Base-by-base conservation (phyloP, 2,113 vertebrate genomes). In the Catharus minimus region DNA sequence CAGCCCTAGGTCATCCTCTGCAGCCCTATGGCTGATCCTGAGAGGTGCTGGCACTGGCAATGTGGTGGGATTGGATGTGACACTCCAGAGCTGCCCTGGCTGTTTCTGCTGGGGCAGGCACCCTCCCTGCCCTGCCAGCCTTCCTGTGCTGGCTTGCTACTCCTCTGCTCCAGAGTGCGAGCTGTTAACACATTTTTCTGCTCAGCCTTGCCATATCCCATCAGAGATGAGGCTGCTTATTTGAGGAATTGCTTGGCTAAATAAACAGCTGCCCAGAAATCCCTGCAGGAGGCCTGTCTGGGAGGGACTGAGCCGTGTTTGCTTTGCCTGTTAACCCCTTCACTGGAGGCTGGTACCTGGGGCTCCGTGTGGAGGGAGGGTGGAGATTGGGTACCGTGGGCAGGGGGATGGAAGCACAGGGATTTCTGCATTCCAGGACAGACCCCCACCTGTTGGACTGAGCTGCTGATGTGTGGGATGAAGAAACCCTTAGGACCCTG, bases 161-260 rank as follows among this genome's bases (percentile, higher is more conserved):
- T 17, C 10, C 20, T 8, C 10, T 22, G 74, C 50, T 73, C 47
- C 22, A 2, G 16, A 27, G 41, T 15, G 41, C 21, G 50, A 91
- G 55, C 36, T 69, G 30, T 39, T 80, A 76, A 77, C 11, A 4
- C 1, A 2, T 73, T 85, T 76, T 82, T 55, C 64, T 69, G 38
- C 68, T 71, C 64, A 93, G 74, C 38, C n/a, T 76, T 79, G 41
- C 72, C 39, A 5, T 3, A 88, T 93, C 95, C 96, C 96, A 89
- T 55, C 74, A 69, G 89, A 78, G 46, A 75, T 19, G 57, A 56
- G 33, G 60, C 83, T 87, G 88, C 72, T 68, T 79, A 50, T 93
- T 93, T 83, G 88, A 88, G 76, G 72, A 88, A 77, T 66, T 66
- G 56, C 88, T 84, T 82, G 62, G 57, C 53, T 94, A 92, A 96